A percentile compares a stretch with the other conserved stretches of the same genome.
Conservation (phyloP, 2,113 vertebrate species). For the Scortum barcoo region DNA sequence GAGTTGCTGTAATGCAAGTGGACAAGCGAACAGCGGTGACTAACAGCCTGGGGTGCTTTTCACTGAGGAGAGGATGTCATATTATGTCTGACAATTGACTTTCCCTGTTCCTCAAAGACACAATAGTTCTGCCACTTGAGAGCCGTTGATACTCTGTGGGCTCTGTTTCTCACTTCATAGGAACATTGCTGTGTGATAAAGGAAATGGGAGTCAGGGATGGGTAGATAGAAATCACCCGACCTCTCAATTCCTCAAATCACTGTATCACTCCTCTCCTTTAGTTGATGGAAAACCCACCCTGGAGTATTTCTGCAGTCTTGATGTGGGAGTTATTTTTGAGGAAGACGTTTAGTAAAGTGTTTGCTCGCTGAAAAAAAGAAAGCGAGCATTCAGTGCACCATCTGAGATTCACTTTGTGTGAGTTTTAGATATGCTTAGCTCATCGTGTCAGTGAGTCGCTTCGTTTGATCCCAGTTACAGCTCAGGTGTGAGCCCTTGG, state of each 20-base stretch:
- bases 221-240: constrained; percentile 1
- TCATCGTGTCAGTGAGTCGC: background rate
- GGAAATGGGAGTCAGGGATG: constrained; percentile 15
- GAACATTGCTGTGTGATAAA: constrained; percentile 31
- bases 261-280: background rate
- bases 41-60: constrained; percentile 3
- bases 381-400: background rate
- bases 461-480: background rate
- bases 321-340: background rate
- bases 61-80: constrained; percentile 21
- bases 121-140: constrained; percentile 43
- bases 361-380: background rate
- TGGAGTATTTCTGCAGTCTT: background rate
- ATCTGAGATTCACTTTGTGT: background rate
- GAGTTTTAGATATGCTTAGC: background rate
- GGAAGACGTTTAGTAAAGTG: background rate
- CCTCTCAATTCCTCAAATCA: constrained; percentile 18
- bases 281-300: background rate
- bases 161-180: constrained; percentile 19
- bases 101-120: constrained; percentile 45
- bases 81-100: constrained; percentile 38
- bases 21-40: constrained; percentile 29
- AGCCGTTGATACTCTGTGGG: constrained; percentile 10
- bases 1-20: constrained; percentile 28
- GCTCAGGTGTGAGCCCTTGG: background rate